phyloP scores from a whole-genome alignment of 2,888 invertebrate species.

The Rotaria socialis region DNA sequence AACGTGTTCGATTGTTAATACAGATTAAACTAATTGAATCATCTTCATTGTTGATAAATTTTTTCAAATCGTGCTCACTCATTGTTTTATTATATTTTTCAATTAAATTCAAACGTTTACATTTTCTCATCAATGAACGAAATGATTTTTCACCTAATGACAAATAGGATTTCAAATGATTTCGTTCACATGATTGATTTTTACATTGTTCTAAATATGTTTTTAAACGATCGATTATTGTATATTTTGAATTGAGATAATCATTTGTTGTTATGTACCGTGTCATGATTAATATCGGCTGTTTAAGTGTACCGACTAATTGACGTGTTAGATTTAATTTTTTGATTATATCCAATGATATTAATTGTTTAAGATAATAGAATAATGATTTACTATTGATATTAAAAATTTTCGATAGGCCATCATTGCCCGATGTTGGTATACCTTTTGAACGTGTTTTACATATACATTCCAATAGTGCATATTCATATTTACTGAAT shows the following conservation, averaged over 20 bases:
- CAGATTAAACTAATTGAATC: background rate
- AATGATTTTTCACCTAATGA: conserved; percentile 32
- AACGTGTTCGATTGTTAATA: background rate
- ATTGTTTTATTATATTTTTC: conserved; percentile 27
- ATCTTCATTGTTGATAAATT: background rate
- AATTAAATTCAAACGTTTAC: conserved; percentile 21
- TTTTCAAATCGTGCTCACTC: background rate
- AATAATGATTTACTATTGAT: conserved; percentile 38
- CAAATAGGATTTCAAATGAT: conserved; percentile 13
- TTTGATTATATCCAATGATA: conserved; percentile 1
- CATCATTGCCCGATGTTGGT: conserved; percentile 31
- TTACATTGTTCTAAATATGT: background rate
- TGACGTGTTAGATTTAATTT: conserved; percentile 26
- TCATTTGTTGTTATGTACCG: conserved; percentile 4
- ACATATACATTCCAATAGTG: conserved; percentile 25
- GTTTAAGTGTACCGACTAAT: background rate
- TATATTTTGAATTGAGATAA: background rate
- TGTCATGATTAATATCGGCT: background rate
- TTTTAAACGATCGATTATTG: background rate
- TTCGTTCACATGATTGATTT: conserved; percentile 4
- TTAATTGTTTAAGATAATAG: conserved; percentile 27
- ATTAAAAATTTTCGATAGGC: conserved; percentile 1
- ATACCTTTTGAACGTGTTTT: conserved; percentile 3
- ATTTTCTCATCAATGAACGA: conserved; percentile 30
- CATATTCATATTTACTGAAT: conserved; percentile 28